Conservation (phyloP, 2,888 invertebrate species). For the Taenaris catops region DNA sequence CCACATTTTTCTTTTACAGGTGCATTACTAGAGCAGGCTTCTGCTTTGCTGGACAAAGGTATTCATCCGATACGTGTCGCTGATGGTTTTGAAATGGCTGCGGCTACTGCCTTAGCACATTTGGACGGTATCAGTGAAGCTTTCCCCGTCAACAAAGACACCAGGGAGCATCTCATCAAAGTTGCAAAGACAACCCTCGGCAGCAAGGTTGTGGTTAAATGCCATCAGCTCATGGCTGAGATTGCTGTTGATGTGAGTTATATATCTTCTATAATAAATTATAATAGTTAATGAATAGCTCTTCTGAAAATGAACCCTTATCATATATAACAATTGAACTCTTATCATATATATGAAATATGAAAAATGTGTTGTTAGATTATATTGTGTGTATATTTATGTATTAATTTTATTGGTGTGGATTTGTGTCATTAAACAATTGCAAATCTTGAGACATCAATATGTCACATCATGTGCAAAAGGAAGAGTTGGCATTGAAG, state of each 20-base stretch:
- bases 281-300: no score
- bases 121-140: constrained; percentile 93
- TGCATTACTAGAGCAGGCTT: constrained; percentile 97
- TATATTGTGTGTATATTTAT: no score
- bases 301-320: no score
- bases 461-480: no score
- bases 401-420: no score
- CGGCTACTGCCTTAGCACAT: constrained; percentile 91
- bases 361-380: no score
- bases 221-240: constrained; percentile 98
- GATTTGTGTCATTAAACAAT: no score
- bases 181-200: constrained; percentile 99
- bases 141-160: constrained; percentile 91
- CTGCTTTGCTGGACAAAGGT: constrained; percentile 94
- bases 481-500: no score
- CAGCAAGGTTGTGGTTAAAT: constrained; percentile 98
- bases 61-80: constrained; percentile 99
- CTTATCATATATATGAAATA: no score
- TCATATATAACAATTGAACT: no score
- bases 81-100: constrained; percentile 98
- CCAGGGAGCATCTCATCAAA: constrained; percentile 93
- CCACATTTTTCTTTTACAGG: constrained; percentile 69
- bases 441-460: no score
- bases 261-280: no score
- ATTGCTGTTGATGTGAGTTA: constrained; percentile 90